A percentile compares a stretch with the other conserved stretches of the same genome.
Evolutionary conservation across 2,797 vertebrate species (phyloP).

Genomic region (Sebastes minor): DNA sequence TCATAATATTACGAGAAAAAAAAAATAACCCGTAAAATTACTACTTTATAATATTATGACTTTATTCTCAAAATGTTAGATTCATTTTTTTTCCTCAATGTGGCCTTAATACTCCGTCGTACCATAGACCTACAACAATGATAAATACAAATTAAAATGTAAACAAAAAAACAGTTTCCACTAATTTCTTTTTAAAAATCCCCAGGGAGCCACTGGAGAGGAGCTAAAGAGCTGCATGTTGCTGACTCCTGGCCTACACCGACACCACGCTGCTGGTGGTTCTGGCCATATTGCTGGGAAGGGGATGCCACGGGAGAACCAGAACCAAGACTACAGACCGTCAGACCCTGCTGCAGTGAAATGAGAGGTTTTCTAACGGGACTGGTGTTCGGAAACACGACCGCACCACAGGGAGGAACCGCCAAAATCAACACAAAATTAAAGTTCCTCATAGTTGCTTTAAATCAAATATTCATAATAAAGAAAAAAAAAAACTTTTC

Average conservation of each 20-base stretch:
- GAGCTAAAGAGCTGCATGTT: too few relatives aligned
- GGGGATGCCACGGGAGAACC: neutral
- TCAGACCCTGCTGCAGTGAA: neutral
- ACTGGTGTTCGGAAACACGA: neutral
- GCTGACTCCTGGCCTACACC: too few relatives aligned
- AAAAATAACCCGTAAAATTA: too few relatives aligned
- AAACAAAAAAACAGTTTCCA: too few relatives aligned
- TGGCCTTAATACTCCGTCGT: too few relatives aligned
- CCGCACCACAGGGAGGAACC: neutral
- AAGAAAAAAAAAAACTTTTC: neutral
- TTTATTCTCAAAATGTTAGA: too few relatives aligned
- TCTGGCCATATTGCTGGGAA: neutral
- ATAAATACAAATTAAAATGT: too few relatives aligned
- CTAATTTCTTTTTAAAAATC: neutral
- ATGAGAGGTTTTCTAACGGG: neutral
- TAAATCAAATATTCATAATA: neutral
- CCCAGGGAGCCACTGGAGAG: too few relatives aligned
- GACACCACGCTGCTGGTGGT: neutral
- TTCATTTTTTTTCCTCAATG: too few relatives aligned
- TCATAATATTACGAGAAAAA: too few relatives aligned
- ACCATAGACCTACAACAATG: too few relatives aligned
- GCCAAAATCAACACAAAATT: neutral
- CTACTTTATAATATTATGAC: too few relatives aligned
- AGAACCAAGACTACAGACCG: neutral
- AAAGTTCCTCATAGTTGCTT: neutral